Conservation (phyloP, 1,140 invertebrate species). For the Lepidostoma basale region DNA sequence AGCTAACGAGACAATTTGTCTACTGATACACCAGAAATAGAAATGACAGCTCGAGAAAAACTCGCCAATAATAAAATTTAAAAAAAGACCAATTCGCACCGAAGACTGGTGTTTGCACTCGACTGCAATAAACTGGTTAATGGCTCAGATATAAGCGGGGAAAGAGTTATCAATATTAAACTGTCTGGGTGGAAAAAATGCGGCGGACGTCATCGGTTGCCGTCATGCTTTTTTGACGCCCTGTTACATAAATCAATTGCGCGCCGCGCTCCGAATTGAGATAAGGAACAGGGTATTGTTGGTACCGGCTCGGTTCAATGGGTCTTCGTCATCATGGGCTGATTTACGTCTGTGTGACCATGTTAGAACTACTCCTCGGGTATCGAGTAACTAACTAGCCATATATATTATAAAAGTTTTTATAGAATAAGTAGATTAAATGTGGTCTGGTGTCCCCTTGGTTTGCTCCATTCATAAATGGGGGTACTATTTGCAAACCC, state of each 20-base stretch:
- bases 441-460: no score
- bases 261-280: neutral
- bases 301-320: neutral
- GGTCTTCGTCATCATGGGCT: neutral
- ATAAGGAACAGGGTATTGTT: neutral
- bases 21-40: neutral
- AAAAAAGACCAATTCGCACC: neutral
- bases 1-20: neutral
- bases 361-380: neutral
- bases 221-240: neutral
- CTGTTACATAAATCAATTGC: conserved; percentile 1
- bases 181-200: neutral
- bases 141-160: neutral
- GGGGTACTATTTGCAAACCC: no score
- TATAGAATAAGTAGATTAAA: no score
- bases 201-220: neutral
- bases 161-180: no score
- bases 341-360: neutral
- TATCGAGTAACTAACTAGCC: neutral
- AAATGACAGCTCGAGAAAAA: conserved; percentile 11
- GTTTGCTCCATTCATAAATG: no score
- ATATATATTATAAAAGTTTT: neutral
- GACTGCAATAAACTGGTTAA: conserved; percentile 6
- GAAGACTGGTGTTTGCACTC: neutral
- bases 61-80: neutral